Percentiles rank a stretch among this genome's conserved stretches.
These are phyloP conservation scores for Metallyticus violacea DNA, from an alignment of 2,888 invertebrate genomes.

Conservation along the genomic window DNA sequence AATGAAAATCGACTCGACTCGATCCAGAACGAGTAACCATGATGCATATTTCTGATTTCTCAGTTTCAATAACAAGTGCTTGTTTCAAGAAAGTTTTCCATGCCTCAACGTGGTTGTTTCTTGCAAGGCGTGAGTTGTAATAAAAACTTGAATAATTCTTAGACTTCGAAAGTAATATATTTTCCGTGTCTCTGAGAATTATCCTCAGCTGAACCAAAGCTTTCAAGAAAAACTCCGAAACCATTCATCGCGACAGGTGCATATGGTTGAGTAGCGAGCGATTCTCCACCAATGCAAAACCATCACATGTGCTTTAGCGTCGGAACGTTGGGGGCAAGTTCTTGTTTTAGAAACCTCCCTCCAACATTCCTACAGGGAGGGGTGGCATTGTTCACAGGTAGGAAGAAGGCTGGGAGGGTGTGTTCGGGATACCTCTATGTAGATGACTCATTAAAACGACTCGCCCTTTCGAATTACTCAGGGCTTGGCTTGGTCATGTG, in stretches of 20 bases:
- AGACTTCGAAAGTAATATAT: too few relatives aligned
- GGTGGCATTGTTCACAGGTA: neutral
- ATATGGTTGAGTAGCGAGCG: neutral
- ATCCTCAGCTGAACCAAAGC: neutral
- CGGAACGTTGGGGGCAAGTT: neutral
- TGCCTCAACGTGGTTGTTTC: too few relatives aligned
- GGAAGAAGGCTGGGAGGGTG: neutral
- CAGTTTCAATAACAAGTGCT: too few relatives aligned
- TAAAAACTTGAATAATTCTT: too few relatives aligned
- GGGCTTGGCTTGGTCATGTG: neutral
- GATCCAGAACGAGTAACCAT: too few relatives aligned
- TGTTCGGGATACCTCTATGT: neutral
- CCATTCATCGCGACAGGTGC: neutral
- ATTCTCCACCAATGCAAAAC: neutral
- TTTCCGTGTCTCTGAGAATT: neutral
- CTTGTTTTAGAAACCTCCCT: neutral
- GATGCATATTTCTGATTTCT: too few relatives aligned
- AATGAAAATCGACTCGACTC: too few relatives aligned
- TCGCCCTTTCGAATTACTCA: neutral
- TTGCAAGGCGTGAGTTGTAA: too few relatives aligned
- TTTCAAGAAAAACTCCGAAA: neutral
- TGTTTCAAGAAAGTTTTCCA: too few relatives aligned
- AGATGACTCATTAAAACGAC: neutral
- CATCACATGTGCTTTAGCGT: neutral
- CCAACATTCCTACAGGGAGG: neutral